Conservation (phyloP, 2,113 vertebrate species). For the Tyto alba region DNA sequence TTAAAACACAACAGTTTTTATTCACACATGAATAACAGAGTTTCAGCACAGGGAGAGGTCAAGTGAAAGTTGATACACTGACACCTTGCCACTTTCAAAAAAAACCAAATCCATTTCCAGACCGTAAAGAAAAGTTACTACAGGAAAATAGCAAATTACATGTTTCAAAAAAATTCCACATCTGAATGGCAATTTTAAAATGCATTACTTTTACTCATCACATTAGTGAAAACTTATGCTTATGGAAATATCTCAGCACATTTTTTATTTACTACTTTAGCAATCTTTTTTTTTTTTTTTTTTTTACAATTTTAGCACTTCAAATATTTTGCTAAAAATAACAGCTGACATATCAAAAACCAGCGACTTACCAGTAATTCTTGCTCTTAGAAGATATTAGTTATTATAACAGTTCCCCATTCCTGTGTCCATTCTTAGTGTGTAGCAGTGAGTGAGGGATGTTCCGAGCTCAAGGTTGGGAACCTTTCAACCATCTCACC, state of each 20-base stretch:
- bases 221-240: neutral
- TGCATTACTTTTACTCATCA: neutral
- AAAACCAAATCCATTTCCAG: neutral
- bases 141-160: neutral
- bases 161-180: neutral
- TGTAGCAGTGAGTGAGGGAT: conserved; percentile 9
- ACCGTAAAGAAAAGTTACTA: neutral
- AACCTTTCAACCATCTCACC: conserved; percentile 15
- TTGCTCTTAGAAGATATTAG: neutral
- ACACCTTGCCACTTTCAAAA: neutral
- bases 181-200: neutral
- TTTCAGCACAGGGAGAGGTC: neutral
- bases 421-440: neutral
- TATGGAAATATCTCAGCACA: neutral
- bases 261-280: neutral
- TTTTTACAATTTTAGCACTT: neutral
- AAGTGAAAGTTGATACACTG: neutral
- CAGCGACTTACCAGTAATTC: neutral
- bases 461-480: neutral
- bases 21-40: neutral
- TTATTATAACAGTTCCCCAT: neutral
- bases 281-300: neutral
- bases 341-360: neutral
- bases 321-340: neutral
- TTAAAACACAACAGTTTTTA: neutral